Evolutionary conservation across 2,113 vertebrate genomes (phyloP).

Genomic region (Ceratotherium simum): DNA sequence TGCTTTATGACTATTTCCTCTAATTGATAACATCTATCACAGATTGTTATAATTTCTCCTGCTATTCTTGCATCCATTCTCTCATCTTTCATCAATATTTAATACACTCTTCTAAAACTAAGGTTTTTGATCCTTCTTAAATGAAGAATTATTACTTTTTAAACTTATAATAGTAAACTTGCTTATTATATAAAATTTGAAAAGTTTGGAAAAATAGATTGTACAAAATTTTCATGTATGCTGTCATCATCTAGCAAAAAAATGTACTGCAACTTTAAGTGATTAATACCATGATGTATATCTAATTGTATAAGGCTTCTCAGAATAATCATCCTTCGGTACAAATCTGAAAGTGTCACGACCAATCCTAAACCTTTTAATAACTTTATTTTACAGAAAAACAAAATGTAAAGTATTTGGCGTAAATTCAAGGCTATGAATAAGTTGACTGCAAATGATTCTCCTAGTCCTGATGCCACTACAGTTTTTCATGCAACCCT

Average conservation of each 20-base stretch:
- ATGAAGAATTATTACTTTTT: neutral
- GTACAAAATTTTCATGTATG: neutral
- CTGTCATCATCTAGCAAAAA: neutral
- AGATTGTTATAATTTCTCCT: neutral
- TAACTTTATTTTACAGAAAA: neutral
- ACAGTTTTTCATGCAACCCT: neutral
- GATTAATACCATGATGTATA: neutral
- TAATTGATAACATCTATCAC: slow-evolving; percentile 51
- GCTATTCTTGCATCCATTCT: neutral
- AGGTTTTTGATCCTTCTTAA: neutral
- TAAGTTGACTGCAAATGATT: neutral
- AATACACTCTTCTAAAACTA: neutral
- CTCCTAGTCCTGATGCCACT: neutral
- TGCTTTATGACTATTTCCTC: slow-evolving; percentile 15
- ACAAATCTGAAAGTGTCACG: neutral
- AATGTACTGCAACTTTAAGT: neutral
- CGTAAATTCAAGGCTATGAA: neutral
- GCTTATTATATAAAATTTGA: neutral
- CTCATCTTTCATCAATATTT: slow-evolving; percentile 37
- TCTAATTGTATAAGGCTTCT: neutral
- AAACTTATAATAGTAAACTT: neutral
- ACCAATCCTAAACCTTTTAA: neutral
- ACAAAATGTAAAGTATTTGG: neutral
- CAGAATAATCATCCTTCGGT: neutral
- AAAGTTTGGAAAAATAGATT: neutral